Conservation (phyloP, 2,113 vertebrate genomes). For the Toxotes jaculatrix region DNA sequence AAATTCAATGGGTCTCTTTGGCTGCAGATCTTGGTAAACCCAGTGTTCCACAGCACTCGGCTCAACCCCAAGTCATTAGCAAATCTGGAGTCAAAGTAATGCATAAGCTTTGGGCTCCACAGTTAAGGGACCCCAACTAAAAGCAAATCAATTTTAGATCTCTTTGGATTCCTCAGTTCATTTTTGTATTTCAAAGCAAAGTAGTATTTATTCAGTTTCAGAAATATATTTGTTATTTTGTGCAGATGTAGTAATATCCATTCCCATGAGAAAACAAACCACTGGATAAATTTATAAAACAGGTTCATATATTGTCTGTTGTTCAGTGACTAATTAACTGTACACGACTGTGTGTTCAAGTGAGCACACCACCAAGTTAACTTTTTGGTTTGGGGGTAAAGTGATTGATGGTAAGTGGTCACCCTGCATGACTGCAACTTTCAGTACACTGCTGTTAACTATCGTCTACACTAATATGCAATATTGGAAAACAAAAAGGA, state of each 20-base stretch:
- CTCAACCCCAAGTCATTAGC: neutral
- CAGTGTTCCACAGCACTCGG: neutral
- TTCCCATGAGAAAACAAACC: neutral
- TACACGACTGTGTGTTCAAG: neutral
- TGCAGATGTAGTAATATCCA: neutral
- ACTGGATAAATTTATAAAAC: neutral
- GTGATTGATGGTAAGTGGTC: neutral
- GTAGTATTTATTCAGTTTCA: neutral
- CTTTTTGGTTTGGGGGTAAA: too few species aligned
- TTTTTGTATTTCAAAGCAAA: too few species aligned
- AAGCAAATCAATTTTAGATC: neutral
- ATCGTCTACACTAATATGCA: neutral
- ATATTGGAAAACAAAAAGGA: neutral
- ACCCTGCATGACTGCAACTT: too few species aligned
- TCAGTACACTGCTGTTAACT: neutral
- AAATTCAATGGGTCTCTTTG: neutral
- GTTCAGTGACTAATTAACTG: too few species aligned
- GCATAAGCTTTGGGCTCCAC: neutral
- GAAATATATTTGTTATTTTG: neutral
- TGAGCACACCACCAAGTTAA: neutral
- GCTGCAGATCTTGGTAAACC: neutral
- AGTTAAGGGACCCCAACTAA: neutral
- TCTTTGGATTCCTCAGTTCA: too few species aligned
- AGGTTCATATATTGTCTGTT: neutral
- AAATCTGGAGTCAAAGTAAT: neutral